phyloP scores from a whole-genome alignment of 2,113 vertebrate species.

The Cyanoliseus patagonus region DNA sequence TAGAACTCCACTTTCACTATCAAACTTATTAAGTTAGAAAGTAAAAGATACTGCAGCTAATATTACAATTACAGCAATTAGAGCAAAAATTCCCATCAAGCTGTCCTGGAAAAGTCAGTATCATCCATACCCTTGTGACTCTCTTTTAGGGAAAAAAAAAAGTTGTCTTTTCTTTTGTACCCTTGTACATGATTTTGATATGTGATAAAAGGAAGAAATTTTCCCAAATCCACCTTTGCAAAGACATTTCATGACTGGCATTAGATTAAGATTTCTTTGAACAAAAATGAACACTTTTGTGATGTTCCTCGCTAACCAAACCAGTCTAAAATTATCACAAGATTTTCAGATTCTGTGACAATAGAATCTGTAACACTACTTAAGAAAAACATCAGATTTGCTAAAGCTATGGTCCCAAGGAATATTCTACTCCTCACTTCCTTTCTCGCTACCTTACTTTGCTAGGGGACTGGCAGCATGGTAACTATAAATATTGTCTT shows the following conservation, averaged over 20 bases:
- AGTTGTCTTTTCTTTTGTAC: background rate
- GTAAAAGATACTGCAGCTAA: background rate
- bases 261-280: background rate
- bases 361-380: background rate
- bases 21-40: background rate
- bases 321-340: background rate
- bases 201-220: background rate
- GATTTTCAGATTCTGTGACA: background rate
- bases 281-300: background rate
- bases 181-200: background rate
- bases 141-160: background rate
- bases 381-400: background rate
- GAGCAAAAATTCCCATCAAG: background rate
- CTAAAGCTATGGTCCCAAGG: background rate
- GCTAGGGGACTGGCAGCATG: background rate
- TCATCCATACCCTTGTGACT: background rate
- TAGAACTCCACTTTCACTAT: background rate
- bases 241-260: background rate
- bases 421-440: background rate
- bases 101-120: background rate
- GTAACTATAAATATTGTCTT: background rate
- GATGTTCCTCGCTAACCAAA: background rate
- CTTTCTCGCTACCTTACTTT: background rate
- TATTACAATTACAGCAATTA: background rate
- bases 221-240: background rate